Conservation (phyloP, 2,797 vertebrate genomes). For the Oreochromis mossambicus region DNA sequence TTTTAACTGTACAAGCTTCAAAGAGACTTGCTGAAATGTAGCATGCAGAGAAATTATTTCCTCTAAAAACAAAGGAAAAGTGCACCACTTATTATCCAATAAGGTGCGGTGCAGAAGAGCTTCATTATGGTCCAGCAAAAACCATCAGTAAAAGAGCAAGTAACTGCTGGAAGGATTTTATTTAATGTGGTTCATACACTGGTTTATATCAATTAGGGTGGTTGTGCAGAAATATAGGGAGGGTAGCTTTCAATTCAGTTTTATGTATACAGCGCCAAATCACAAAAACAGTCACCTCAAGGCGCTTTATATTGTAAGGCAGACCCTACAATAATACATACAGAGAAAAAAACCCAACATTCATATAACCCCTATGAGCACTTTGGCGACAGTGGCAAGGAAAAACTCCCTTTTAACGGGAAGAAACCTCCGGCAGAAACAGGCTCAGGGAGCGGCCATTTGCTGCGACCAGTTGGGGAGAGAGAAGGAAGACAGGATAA, state of each 20-base stretch:
- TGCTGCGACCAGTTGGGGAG: accelerated
- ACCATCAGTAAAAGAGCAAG: not conserved
- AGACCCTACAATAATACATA: not conserved
- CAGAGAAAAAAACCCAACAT: not conserved
- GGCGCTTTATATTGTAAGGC: not conserved
- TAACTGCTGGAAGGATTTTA: not conserved
- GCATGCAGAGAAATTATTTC: constrained; percentile 24
- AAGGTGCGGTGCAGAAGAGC: not conserved
- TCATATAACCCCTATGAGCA: not conserved
- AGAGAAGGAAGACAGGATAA: not conserved
- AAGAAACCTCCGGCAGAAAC: accelerated
- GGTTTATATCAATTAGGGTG: not conserved
- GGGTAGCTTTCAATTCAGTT: not conserved
- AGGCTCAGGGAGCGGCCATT: not conserved
- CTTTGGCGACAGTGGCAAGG: not conserved
- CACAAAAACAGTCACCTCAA: not conserved
- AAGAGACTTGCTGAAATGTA: constrained; percentile 43
- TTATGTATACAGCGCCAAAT: not conserved
- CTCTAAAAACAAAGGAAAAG: constrained; percentile 17
- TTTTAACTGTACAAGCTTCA: constrained; percentile 58
- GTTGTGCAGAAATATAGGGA: not conserved
- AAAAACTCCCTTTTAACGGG: not conserved
- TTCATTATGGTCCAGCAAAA: not conserved
- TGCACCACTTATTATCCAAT: not conserved
- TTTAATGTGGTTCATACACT: not conserved